These are phyloP conservation scores for Reinhardtius hippoglossoides DNA, from an alignment of 2,113 vertebrate genomes.

Conservation along the genomic window DNA sequence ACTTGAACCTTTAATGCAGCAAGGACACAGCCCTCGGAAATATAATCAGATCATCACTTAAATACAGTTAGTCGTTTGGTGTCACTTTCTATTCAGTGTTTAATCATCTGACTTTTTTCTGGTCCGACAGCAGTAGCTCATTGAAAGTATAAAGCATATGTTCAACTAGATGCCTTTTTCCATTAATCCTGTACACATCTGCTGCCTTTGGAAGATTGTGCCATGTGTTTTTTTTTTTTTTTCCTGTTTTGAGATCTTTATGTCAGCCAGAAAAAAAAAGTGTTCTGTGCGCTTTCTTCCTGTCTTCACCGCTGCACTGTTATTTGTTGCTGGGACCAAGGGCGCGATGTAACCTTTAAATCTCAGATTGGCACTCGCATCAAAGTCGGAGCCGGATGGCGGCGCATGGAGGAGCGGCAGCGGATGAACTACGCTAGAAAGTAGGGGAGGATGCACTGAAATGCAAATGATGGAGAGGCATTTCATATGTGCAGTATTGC, in stretches of 20 bases:
- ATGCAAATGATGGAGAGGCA: not conserved
- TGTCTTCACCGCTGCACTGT: not conserved
- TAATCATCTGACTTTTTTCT: not conserved
- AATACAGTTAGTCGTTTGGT: not conserved
- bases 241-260: not conserved
- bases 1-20: not conserved
- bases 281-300: not conserved
- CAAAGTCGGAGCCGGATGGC: slow-evolving; percentile 15
- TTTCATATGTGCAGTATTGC: not conserved
- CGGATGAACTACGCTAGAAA: not conserved
- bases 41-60: not conserved
- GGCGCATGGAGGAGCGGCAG: not conserved
- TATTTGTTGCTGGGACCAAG: not conserved
- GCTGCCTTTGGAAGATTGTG: not conserved
- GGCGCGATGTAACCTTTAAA: slow-evolving; percentile 4
- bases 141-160: not conserved
- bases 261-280: not conserved
- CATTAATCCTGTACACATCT: not conserved
- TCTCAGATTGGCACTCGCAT: slow-evolving; percentile 28
- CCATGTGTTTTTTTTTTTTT: not conserved
- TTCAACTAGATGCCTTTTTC: not conserved
- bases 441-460: not conserved
- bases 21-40: not conserved
- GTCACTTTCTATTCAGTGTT: not conserved
- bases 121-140: not conserved